Evolutionary conservation across 2,888 invertebrate species (phyloP).

Genomic region (Sepiola atlantica): DNA sequence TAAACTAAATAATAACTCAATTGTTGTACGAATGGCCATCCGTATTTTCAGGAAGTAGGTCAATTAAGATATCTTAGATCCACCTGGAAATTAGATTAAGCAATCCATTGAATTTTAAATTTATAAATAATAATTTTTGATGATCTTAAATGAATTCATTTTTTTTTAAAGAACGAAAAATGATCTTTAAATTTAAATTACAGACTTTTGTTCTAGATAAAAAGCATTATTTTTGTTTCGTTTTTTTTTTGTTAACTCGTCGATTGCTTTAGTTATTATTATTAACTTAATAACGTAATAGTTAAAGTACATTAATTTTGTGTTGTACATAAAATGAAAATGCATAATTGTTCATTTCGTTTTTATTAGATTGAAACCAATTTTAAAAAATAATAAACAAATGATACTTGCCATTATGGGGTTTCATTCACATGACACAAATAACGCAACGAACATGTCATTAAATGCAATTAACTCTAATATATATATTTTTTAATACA

Average conservation of each 20-base stretch:
- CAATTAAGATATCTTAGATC: neutral
- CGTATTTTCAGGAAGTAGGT: neutral
- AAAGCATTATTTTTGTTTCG: neutral
- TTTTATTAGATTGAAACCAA: neutral
- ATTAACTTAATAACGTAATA: neutral
- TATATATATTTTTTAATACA: neutral
- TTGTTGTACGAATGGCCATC: neutral
- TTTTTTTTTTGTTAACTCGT: neutral
- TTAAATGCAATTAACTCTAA: no score
- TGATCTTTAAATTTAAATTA: neutral
- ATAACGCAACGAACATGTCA: neutral
- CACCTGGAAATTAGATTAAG: neutral
- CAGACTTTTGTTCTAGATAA: neutral
- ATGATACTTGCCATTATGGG: neutral
- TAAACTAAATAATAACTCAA: neutral
- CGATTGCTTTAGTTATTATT: neutral
- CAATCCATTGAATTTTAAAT: neutral
- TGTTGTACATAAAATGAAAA: neutral
- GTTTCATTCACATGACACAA: neutral
- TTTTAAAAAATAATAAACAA: neutral
- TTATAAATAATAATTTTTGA: neutral
- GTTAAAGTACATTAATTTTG: neutral
- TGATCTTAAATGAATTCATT: neutral
- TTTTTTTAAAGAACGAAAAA: neutral
- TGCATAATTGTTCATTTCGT: neutral